A percentile compares a stretch with the other conserved stretches of the same genome.
Conservation (phyloP, 1,140 invertebrate species). For the Drosophila gunungcola region DNA sequence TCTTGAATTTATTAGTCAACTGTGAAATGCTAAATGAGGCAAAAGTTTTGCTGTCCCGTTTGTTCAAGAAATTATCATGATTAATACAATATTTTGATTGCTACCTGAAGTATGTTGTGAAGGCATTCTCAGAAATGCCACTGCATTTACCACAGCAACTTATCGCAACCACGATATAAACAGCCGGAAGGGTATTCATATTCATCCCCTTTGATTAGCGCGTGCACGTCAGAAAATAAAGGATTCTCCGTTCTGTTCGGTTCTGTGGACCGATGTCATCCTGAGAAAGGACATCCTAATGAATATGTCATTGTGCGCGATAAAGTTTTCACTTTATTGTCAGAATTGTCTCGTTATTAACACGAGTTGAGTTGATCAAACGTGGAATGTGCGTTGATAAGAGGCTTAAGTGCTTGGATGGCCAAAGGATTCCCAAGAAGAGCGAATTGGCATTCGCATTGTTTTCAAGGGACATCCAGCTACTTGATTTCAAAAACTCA, state of each 20-base stretch:
- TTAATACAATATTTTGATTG: slow-evolving; percentile 52
- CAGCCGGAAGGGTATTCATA: slow-evolving; percentile 30
- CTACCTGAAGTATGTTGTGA: slow-evolving; percentile 45
- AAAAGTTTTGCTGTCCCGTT: slow-evolving; percentile 8
- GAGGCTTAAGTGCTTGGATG: slow-evolving; percentile 24
- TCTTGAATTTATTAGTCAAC: slow-evolving; percentile 1
- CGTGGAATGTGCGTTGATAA: slow-evolving; percentile 45
- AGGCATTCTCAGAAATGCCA: slow-evolving; percentile 19
- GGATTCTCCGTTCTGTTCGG: not conserved
- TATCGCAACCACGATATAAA: slow-evolving; percentile 27
- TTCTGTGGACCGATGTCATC: slow-evolving; percentile 46
- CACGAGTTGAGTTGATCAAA: slow-evolving; percentile 49
- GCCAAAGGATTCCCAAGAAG: slow-evolving; percentile 17
- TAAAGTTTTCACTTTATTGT: slow-evolving; percentile 62
- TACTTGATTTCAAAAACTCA: slow-evolving; percentile 25
- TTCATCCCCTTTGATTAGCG: slow-evolving; percentile 56
- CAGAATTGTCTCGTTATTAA: slow-evolving; percentile 58
- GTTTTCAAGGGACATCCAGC: slow-evolving; percentile 23
- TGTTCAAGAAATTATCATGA: slow-evolving; percentile 18
- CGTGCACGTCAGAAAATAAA: slow-evolving; percentile 35
- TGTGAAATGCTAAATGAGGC: slow-evolving; percentile 11
- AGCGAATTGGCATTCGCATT: slow-evolving; percentile 37
- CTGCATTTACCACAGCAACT: slow-evolving; percentile 27
- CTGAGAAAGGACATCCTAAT: slow-evolving; percentile 58
- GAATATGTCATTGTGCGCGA: slow-evolving; percentile 56